Evolutionary conservation across 2,797 vertebrate genomes (phyloP).

Genomic region (Rhinella marina): DNA sequence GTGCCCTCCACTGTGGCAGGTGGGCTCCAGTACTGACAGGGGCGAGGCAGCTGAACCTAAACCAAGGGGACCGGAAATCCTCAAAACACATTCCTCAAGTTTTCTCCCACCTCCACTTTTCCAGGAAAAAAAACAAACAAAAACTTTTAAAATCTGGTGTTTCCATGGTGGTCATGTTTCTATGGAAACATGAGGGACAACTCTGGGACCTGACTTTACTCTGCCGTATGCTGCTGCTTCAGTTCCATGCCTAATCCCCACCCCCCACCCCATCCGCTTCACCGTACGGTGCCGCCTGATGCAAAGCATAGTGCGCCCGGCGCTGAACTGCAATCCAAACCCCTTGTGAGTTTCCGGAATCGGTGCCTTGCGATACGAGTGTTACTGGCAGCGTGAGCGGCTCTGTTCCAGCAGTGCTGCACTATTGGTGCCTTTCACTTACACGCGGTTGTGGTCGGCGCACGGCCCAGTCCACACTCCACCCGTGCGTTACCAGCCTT

Average conservation of each 20-base stretch:
- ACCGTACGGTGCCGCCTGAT: neutral
- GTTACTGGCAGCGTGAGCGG: slow-evolving; percentile 31
- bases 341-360: neutral
- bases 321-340: neutral
- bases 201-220: slow-evolving; percentile 2
- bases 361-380: slow-evolving; percentile 56
- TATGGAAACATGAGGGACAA: neutral
- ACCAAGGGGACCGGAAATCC: slow-evolving; percentile 43
- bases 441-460: slow-evolving; percentile 1
- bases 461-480: neutral
- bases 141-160: neutral
- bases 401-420: slow-evolving; percentile 35
- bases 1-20: slow-evolving; percentile 30
- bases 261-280: neutral
- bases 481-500: slow-evolving; percentile 36
- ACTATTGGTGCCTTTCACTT: slow-evolving; percentile 56
- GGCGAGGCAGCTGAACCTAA: slow-evolving; percentile 65
- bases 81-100: slow-evolving; percentile 54
- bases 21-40: neutral
- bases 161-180: neutral
- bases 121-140: neutral
- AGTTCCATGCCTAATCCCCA: neutral
- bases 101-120: slow-evolving; percentile 3
- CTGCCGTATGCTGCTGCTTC: slow-evolving; percentile 19
- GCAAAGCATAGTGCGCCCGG: neutral